phyloP scores from a whole-genome alignment of 2,797 vertebrate genomes.

The Acanthiza pusilla region DNA sequence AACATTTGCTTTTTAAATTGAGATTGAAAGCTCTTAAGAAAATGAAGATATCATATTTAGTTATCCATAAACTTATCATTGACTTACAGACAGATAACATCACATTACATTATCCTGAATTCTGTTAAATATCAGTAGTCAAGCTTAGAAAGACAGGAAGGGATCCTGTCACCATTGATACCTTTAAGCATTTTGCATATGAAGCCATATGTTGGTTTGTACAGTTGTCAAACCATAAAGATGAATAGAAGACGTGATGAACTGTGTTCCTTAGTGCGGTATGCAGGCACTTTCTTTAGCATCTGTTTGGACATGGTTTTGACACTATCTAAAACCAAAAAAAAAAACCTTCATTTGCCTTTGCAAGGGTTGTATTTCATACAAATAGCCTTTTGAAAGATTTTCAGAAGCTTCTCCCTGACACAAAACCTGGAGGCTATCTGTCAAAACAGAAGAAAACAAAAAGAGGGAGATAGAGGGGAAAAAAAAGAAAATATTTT shows the following conservation, averaged over 20 bases:
- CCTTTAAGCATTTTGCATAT: neutral
- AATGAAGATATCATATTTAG: neutral
- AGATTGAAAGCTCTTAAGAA: neutral
- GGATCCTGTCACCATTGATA: neutral
- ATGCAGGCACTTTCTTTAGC: neutral
- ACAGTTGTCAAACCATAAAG: neutral
- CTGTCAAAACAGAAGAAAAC: neutral
- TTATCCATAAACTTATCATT: neutral
- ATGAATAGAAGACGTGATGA: neutral
- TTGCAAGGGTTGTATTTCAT: neutral
- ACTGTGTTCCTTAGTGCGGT: neutral
- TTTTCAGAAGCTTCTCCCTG: neutral
- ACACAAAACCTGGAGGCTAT: neutral
- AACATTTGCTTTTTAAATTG: neutral
- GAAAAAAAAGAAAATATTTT: neutral
- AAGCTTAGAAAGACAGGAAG: neutral
- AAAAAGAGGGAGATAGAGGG: neutral
- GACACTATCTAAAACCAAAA: neutral
- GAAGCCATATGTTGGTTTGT: neutral
- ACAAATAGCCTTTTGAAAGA: neutral
- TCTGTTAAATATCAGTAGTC: neutral
- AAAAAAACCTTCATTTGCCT: neutral
- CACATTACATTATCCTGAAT: neutral
- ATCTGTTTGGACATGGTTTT: neutral
- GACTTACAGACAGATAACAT: neutral